Percentiles rank a stretch among this genome's conserved stretches.
Conservation (phyloP, 2,113 vertebrate species). For the Zosterops borbonicus region DNA sequence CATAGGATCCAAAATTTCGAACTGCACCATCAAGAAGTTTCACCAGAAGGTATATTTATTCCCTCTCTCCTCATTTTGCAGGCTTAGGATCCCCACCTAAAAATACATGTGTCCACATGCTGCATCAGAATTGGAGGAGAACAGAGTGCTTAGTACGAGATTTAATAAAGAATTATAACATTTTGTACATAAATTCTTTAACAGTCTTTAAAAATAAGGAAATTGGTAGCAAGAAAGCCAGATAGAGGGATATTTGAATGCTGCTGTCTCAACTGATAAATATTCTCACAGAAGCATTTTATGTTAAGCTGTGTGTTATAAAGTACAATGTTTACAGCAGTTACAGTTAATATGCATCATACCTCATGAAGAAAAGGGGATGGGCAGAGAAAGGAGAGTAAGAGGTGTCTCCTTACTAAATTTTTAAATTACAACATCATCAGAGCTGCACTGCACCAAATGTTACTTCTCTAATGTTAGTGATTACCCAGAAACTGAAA, state of each 20-base stretch:
- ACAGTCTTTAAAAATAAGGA: neutral
- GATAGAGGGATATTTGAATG: neutral
- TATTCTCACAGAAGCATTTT: neutral
- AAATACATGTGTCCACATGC: neutral
- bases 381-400: neutral
- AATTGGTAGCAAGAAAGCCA: neutral
- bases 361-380: neutral
- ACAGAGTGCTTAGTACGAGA: neutral
- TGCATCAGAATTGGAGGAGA: neutral
- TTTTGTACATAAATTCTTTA: neutral
- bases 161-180: neutral
- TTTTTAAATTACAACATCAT: neutral
- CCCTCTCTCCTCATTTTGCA: neutral
- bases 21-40: neutral
- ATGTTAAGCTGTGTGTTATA: neutral
- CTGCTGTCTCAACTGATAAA: neutral
- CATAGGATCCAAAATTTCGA: neutral
- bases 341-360: neutral
- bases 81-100: neutral
- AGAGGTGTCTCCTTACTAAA: neutral
- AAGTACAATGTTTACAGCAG: neutral
- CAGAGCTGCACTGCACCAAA: neutral
- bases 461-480: neutral
- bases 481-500: neutral
- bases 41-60: neutral